Base-by-base conservation (phyloP, 2,797 vertebrate species). In the Gymnoscopelus braueri region DNA sequence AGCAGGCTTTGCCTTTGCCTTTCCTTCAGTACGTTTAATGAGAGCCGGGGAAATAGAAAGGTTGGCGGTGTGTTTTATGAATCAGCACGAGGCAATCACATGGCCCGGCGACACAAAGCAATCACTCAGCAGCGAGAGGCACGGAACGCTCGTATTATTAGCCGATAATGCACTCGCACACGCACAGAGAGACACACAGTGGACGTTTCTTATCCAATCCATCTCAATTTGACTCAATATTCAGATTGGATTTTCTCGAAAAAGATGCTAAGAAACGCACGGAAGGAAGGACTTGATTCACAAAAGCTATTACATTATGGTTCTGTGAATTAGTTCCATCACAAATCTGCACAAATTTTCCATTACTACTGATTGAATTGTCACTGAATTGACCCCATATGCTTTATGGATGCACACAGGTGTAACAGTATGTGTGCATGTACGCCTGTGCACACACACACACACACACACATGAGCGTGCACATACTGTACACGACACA, bases 1-100 rank as follows among this genome's bases (percentile, higher is more conserved):
- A 29, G 39, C 50, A 70, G 47, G 70, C 26, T 50, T 70, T 71
- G 66, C 23, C 79, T 52, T 71, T 60, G 62, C 56, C 14, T 65
- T 1, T 19, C 19, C 19, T 19, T 19, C 70, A 14, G 4, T 58
- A 80, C 65, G 61, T 78, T 79, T 84, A 84, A 86, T 81, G 84
- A 79, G 77, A 82, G 71, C 35, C 64, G 71, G 69, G 76, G 69
- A 24, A 32, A 48, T 56, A 62, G 55, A 77, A 82, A 72, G 78
- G 72, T 82, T 48, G 9, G 63, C 63, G 69, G n/a, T 3, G 12
- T 15, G 50, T 15, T 72, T 77, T 85, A 75, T 79, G 71, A 81
- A 83, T 79, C 15, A 44, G 80, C 69, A 84, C 52, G 44, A 74
- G 69, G 66, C 77, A 83, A 73, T 65, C 26, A 44, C 67, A 47